phyloP scores from a whole-genome alignment of 2,113 vertebrate species.

The Chrysochloris asiatica region DNA sequence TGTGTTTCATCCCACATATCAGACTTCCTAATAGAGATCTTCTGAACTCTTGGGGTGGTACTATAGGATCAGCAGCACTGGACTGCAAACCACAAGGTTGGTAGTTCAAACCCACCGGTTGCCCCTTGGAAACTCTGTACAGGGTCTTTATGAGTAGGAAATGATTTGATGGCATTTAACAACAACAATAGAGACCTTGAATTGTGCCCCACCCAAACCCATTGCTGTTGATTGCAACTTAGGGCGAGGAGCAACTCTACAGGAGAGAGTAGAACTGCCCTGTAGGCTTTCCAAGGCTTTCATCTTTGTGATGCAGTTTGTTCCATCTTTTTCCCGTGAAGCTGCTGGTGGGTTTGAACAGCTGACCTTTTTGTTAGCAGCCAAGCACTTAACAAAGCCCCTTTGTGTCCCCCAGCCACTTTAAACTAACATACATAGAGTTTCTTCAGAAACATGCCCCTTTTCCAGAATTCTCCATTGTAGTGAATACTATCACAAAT shows the following conservation, averaged over 20 bases:
- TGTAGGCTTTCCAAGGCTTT: neutral
- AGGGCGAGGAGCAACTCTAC: neutral
- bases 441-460: accelerated
- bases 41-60: too few species aligned
- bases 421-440: neutral
- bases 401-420: neutral
- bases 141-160: too few species aligned
- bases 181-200: neutral
- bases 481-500: neutral
- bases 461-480: neutral
- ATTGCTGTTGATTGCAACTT: neutral
- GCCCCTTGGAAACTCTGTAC: too few species aligned
- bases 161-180: too few species aligned
- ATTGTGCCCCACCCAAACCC: neutral
- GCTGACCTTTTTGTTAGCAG: neutral
- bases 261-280: neutral
- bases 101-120: too few species aligned
- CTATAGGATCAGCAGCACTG: too few species aligned
- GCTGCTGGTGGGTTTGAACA: neutral
- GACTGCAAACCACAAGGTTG: too few species aligned
- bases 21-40: neutral
- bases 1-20: neutral
- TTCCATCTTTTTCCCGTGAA: neutral
- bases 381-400: neutral
- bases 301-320: neutral